phyloP scores from a whole-genome alignment of 2,888 invertebrate genomes.

The Thymelicus sylvestris region DNA sequence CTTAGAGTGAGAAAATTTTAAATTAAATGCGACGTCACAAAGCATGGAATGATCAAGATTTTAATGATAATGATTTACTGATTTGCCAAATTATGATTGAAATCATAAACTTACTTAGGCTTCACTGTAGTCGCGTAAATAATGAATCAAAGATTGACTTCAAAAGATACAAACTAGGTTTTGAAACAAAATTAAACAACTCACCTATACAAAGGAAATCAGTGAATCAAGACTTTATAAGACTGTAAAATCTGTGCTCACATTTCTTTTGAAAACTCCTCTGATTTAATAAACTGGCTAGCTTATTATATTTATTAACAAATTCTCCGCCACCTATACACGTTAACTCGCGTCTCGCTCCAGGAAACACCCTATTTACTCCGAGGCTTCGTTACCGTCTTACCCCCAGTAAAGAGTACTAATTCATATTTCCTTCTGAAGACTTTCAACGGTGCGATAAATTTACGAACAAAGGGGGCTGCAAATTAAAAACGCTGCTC shows the following conservation, averaged over 20 bases:
- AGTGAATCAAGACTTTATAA: not conserved
- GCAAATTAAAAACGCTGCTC: constrained; percentile 77
- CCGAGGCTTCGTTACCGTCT: constrained; percentile 57
- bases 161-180: no score
- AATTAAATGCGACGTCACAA: no score
- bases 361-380: constrained; percentile 34
- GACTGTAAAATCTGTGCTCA: constrained; percentile 17
- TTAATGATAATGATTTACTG: no score
- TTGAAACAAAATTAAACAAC: not conserved
- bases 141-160: no score
- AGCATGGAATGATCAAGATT: no score
- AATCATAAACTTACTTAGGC: no score
- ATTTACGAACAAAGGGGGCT: constrained; percentile 73
- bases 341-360: constrained; percentile 25
- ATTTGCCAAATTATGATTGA: no score
- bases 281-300: constrained; percentile 34
- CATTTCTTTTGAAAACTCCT: constrained; percentile 31
- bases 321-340: constrained; percentile 34
- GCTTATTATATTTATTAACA: constrained; percentile 36
- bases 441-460: constrained; percentile 71
- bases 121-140: no score
- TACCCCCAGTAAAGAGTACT: constrained; percentile 61
- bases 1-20: no score
- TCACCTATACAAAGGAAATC: not conserved
- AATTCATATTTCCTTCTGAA: constrained; percentile 76